Conservation (phyloP, 1,140 invertebrate species). For the Drosophila repletoides region DNA sequence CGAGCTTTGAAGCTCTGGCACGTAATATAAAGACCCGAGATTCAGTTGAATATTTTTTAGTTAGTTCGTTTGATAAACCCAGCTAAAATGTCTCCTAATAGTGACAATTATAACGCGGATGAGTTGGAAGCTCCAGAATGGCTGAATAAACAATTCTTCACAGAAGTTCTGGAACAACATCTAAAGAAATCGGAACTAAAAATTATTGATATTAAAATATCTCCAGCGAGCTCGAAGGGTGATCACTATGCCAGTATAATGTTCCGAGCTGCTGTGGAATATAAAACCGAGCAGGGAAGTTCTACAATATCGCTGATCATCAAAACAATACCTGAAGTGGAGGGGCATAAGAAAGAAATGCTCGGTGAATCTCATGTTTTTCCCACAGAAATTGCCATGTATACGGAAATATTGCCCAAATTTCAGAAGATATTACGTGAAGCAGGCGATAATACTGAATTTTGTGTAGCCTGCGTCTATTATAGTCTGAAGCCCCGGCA, state of each 20-base stretch:
- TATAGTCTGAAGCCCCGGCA: constrained; percentile 20
- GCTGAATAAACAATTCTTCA: constrained; percentile 27
- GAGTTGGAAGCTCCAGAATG: constrained; percentile 35
- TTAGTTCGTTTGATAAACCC: constrained; percentile 14
- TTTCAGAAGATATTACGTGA: constrained; percentile 21
- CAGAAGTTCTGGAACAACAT: constrained; percentile 12
- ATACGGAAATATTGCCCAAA: constrained; percentile 27
- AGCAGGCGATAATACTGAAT: constrained; percentile 15
- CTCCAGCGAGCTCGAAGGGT: constrained; percentile 41
- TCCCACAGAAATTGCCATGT: constrained; percentile 32
- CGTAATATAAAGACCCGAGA: too few species aligned
- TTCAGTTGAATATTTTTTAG: too few species aligned
- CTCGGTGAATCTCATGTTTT: constrained; percentile 26
- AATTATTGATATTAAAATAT: constrained; percentile 12
- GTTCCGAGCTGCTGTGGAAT: constrained; percentile 37
- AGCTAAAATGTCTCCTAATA: constrained; percentile 21
- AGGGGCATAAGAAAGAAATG: constrained; percentile 21
- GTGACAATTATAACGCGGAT: constrained; percentile 27
- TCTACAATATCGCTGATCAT: constrained; percentile 9
- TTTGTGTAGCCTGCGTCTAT: constrained; percentile 18
- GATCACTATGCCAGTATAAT: constrained; percentile 62
- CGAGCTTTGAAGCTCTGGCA: too few species aligned
- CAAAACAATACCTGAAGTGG: constrained; percentile 26
- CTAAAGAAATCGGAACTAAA: constrained; percentile 6
- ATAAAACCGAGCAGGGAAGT: background rate